Conservation (phyloP, 2,888 invertebrate genomes). For the Fragum fragum region DNA sequence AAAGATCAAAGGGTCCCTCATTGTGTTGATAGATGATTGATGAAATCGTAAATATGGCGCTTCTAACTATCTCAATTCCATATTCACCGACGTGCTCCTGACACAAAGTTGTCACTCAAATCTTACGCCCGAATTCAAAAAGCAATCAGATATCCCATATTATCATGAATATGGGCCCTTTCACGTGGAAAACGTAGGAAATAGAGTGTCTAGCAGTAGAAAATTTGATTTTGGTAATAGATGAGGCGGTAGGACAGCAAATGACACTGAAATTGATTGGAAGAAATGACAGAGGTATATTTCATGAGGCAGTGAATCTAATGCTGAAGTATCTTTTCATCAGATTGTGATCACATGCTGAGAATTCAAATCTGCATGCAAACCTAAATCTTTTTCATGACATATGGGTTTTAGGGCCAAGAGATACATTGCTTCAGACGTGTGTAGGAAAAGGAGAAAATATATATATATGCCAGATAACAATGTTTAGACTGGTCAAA, state of each 20-base stretch:
- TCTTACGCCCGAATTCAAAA: slow-evolving; percentile 57
- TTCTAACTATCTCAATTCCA: slow-evolving; percentile 25
- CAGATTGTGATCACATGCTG: too few species aligned
- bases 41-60: slow-evolving; percentile 36
- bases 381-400: too few species aligned
- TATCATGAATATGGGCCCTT: slow-evolving; percentile 48
- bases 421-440: too few species aligned
- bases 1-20: slow-evolving; percentile 24
- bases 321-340: too few species aligned
- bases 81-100: slow-evolving; percentile 32
- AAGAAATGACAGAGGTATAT: slow-evolving; percentile 30
- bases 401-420: too few species aligned
- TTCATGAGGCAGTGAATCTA: not conserved
- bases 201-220: slow-evolving; percentile 70
- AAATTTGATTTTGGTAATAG: slow-evolving; percentile 71
- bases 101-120: slow-evolving; percentile 56
- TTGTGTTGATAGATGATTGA: slow-evolving; percentile 49
- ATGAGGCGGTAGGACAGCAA: slow-evolving; percentile 53
- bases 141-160: slow-evolving; percentile 62
- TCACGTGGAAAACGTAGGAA: slow-evolving; percentile 71
- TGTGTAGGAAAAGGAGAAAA: too few species aligned
- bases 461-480: too few species aligned
- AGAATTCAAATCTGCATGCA: too few species aligned
- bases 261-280: slow-evolving; percentile 62
- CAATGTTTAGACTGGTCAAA: too few species aligned